These are phyloP conservation scores for Meta bourneti DNA, from an alignment of 2,888 invertebrate species.

Conservation along the genomic window DNA sequence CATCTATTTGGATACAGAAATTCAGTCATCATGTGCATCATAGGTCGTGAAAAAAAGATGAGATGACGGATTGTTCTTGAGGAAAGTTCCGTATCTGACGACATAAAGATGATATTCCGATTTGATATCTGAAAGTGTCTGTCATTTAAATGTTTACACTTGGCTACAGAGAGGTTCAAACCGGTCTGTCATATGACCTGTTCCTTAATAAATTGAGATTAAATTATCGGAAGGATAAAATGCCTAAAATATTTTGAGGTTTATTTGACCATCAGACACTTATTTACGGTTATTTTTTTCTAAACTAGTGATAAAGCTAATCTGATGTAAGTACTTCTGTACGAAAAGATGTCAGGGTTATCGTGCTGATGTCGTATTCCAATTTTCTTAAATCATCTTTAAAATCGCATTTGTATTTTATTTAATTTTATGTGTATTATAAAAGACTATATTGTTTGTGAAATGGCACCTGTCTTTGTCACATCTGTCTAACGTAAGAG, in stretches of 20 bases:
- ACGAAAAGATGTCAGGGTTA: constrained; percentile 18
- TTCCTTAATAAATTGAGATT: background rate
- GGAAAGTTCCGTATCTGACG: background rate
- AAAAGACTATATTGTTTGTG: no score
- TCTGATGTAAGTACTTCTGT: background rate
- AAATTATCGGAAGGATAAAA: constrained; percentile 8
- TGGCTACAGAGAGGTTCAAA: background rate
- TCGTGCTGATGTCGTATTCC: background rate
- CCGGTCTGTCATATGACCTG: background rate
- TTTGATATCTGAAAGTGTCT: background rate
- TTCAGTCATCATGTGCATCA: no score
- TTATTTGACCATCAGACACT: background rate
- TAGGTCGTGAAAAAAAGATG: background rate
- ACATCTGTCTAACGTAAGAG: no score
- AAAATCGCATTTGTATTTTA: no score
- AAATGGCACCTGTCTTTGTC: no score
- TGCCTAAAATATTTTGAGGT: background rate
- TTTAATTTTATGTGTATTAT: no score
- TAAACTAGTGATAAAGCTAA: background rate
- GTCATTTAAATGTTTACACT: background rate
- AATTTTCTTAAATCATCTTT: background rate
- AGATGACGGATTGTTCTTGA: background rate
- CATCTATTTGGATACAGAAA: no score
- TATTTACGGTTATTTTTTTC: background rate
- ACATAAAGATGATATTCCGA: background rate